A percentile compares a stretch with the other conserved stretches of the same genome.
phyloP scores from a whole-genome alignment of 2,797 vertebrate genomes.

The Tenualosa ilisha region DNA sequence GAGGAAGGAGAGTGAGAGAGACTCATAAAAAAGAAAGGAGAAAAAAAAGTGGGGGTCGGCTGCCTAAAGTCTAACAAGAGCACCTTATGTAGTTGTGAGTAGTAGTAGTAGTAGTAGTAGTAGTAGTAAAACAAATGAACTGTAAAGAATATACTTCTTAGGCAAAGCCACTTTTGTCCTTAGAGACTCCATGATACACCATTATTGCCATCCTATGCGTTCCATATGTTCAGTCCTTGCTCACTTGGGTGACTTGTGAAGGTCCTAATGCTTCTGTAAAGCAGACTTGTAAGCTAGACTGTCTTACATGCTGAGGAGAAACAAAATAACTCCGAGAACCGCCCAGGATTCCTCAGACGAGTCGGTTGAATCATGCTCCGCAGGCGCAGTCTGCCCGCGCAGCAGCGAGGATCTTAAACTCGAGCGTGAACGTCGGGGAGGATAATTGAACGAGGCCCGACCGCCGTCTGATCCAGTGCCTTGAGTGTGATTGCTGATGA shows the following conservation, averaged over 20 bases:
- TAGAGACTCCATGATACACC: not conserved
- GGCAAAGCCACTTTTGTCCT: not conserved
- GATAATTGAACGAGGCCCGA: slow-evolving; percentile 37
- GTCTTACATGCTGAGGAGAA: slow-evolving; percentile 17
- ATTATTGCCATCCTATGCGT: not conserved
- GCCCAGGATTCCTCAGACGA: slow-evolving; percentile 37
- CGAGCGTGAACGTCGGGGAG: not conserved
- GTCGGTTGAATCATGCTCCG: slow-evolving; percentile 21
- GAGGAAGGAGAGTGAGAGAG: slow-evolving; percentile 12
- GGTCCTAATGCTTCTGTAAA: not conserved
- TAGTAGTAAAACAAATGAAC: not conserved
- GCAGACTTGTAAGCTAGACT: not conserved
- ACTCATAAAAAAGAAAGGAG: not conserved
- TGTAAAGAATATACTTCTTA: not conserved
- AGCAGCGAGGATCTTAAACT: not conserved
- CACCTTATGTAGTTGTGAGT: not conserved
- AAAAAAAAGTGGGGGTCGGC: not conserved
- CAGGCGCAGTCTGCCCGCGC: slow-evolving; percentile 21
- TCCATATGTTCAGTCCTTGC: not conserved
- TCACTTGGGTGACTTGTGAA: not conserved
- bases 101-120: not conserved
- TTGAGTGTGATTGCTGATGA: slow-evolving; percentile 44
- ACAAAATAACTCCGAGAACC: slow-evolving; percentile 5
- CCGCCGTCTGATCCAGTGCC: slow-evolving; percentile 46
- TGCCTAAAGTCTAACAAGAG: not conserved